phyloP scores from a whole-genome alignment of 2,113 vertebrate species.

The Calypte anna region DNA sequence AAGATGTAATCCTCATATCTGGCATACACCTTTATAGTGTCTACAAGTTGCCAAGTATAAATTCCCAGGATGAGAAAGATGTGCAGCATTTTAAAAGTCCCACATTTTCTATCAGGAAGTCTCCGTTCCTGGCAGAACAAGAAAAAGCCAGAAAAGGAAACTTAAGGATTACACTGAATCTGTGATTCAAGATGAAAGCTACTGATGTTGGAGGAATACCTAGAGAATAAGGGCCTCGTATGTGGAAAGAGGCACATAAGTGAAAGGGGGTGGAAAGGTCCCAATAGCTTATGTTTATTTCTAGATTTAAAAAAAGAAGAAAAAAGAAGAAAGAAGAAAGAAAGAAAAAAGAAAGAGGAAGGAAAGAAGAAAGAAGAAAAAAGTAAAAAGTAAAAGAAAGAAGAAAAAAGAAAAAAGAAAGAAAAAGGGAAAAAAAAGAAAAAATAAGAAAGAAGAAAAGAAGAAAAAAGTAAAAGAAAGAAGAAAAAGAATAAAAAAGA shows the following conservation, averaged over 20 bases:
- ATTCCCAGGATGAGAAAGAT: neutral
- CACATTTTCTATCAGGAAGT: neutral
- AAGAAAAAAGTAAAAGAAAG: no score
- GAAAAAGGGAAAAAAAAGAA: neutral
- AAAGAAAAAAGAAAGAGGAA: no score
- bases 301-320: neutral
- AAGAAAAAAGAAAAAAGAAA: neutral
- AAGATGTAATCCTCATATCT: neutral
- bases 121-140: neutral
- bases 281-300: neutral
- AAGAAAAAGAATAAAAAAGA: neutral
- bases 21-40: neutral
- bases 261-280: neutral
- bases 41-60: neutral
- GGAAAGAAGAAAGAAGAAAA: neutral
- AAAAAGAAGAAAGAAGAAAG: neutral
- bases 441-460: neutral
- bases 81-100: neutral
- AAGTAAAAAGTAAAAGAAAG: neutral
- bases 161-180: neutral
- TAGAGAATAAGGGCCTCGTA: neutral
- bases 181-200: neutral
- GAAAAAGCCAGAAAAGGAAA: neutral
- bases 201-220: neutral
- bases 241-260: neutral